A percentile compares a stretch with the other conserved stretches of the same genome.
These are phyloP conservation scores for Phoeniculus purpureus DNA, from an alignment of 2,797 vertebrate species.

Conservation along the genomic window DNA sequence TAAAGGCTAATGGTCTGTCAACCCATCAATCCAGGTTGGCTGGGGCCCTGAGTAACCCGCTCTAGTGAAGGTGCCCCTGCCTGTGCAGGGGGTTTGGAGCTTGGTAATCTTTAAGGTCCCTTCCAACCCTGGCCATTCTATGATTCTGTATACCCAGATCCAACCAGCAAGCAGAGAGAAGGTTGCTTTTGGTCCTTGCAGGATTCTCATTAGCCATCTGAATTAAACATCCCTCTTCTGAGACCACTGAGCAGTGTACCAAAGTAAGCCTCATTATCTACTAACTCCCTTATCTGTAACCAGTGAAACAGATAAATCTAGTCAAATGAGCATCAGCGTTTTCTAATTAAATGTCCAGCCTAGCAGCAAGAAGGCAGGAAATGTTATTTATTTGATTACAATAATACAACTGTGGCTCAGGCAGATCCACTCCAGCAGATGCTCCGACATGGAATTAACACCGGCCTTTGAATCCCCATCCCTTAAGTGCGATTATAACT, in stretches of 20 bases:
- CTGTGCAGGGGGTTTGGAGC: too few relatives aligned
- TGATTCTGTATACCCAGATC: not conserved
- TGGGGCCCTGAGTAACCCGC: too few relatives aligned
- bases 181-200: not conserved
- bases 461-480: not conserved
- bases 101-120: too few relatives aligned
- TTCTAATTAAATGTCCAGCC: slow-evolving; percentile 42
- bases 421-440: slow-evolving; percentile 17
- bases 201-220: not conserved
- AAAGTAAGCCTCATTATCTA: slow-evolving; percentile 19
- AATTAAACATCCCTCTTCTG: slow-evolving; percentile 22
- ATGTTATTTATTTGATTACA: slow-evolving; percentile 48
- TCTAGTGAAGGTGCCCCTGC: too few relatives aligned
- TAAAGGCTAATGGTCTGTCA: not conserved
- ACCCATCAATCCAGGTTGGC: too few relatives aligned
- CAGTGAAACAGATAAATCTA: slow-evolving; percentile 32
- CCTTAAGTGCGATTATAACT: not conserved
- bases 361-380: not conserved
- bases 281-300: slow-evolving; percentile 37
- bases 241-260: not conserved
- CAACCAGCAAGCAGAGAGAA: not conserved
- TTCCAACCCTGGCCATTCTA: too few relatives aligned
- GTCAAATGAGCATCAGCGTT: slow-evolving; percentile 28
- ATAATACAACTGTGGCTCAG: not conserved
- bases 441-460: not conserved